A percentile compares a stretch with the other conserved stretches of the same genome.
Evolutionary conservation across 2,113 vertebrate species (phyloP).

Genomic region (Arenaria interpres): DNA sequence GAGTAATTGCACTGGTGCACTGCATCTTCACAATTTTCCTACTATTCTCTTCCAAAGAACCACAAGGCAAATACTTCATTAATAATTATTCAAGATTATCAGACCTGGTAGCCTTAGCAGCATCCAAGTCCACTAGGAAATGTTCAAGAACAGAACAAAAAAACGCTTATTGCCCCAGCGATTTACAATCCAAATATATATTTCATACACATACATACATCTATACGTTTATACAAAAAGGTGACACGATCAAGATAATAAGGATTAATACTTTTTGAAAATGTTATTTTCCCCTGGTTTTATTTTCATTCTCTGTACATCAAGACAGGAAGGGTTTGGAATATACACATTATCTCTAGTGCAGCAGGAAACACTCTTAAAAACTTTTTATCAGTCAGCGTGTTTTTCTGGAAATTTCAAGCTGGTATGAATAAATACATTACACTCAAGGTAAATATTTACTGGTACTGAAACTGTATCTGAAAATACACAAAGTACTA

Average conservation of each 20-base stretch:
- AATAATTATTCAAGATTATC: neutral
- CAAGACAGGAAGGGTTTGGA: neutral
- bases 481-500: constrained; percentile 15
- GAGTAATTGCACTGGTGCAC: neutral
- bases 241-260: neutral
- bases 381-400: neutral
- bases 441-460: neutral
- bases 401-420: constrained; percentile 1
- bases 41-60: neutral
- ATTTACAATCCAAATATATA: neutral
- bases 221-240: neutral
- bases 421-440: neutral
- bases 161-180: neutral
- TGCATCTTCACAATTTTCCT: neutral
- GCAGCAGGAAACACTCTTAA: neutral
- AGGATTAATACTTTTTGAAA: neutral
- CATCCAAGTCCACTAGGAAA: neutral
- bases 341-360: neutral
- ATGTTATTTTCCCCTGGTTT: neutral
- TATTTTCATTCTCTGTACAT: neutral
- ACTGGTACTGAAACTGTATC: neutral
- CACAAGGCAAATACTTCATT: neutral
- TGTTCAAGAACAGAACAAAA: neutral
- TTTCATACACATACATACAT: neutral
- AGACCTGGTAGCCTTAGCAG: neutral